Evolutionary conservation across 2,797 vertebrate genomes (phyloP).

Genomic region (Falco novaeseelandiae): DNA sequence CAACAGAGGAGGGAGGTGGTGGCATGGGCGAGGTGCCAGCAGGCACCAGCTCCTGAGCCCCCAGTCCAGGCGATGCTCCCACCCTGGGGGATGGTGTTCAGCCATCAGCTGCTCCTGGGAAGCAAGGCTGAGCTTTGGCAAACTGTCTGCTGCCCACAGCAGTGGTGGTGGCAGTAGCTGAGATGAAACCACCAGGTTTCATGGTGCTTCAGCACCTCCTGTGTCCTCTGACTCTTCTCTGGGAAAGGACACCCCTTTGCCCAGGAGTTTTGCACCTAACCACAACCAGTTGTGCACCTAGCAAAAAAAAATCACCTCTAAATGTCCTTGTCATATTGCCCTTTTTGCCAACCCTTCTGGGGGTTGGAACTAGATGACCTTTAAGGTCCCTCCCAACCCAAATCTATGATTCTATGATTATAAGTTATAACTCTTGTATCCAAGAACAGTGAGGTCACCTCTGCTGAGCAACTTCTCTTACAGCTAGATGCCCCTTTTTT

Average conservation of each 20-base stretch:
- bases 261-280: neutral
- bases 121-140: neutral
- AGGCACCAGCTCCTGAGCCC: neutral
- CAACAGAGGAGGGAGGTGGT: fast-evolving
- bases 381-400: no score
- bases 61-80: neutral
- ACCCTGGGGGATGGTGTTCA: fast-evolving
- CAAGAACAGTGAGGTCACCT: neutral
- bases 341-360: neutral
- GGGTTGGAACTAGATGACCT: no score
- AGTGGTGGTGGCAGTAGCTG: fast-evolving
- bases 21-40: neutral
- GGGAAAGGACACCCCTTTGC: neutral
- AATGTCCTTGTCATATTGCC: neutral
- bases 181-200: neutral
- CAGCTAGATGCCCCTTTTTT: neutral
- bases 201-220: neutral
- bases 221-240: neutral
- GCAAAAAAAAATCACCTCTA: neutral
- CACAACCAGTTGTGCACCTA: neutral
- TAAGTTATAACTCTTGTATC: neutral
- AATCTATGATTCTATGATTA: no score
- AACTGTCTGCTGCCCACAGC: neutral
- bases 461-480: neutral
- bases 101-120: neutral